These are phyloP conservation scores for Eutolmus rufibarbis DNA, from an alignment of 2,888 invertebrate species.

Conservation along the genomic window DNA sequence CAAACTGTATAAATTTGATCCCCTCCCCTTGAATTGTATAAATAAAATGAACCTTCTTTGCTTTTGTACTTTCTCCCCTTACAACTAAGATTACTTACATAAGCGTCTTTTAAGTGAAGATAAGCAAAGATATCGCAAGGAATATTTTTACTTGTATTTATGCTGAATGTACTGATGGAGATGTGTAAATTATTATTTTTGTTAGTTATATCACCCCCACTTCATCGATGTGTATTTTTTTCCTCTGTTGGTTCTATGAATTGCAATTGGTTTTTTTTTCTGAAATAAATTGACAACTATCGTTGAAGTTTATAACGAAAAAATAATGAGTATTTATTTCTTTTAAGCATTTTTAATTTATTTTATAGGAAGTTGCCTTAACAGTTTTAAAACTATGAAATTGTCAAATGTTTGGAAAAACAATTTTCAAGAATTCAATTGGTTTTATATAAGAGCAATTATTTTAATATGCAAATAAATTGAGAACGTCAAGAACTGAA, in stretches of 20 bases:
- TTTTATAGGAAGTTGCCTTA: background rate
- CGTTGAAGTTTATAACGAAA: background rate
- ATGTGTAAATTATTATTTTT: constrained; percentile 19
- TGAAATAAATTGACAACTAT: background rate
- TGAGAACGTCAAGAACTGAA: background rate
- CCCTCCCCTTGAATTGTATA: background rate
- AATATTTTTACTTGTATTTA: background rate
- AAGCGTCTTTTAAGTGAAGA: background rate
- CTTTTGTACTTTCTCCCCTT: background rate
- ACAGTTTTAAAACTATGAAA: background rate
- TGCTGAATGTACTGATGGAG: background rate
- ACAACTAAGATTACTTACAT: background rate
- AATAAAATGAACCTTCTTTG: background rate
- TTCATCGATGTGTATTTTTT: background rate
- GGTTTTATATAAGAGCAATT: background rate
- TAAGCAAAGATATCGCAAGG: background rate
- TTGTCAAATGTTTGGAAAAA: background rate
- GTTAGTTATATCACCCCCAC: background rate
- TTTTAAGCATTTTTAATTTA: background rate
- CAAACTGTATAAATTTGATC: background rate
- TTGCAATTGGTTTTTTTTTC: background rate
- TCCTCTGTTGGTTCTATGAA: background rate
- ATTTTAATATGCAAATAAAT: background rate
- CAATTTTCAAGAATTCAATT: background rate
- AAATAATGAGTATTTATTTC: background rate